Evolutionary conservation across 2,888 invertebrate species (phyloP).

Genomic region (Drosophila rubida): DNA sequence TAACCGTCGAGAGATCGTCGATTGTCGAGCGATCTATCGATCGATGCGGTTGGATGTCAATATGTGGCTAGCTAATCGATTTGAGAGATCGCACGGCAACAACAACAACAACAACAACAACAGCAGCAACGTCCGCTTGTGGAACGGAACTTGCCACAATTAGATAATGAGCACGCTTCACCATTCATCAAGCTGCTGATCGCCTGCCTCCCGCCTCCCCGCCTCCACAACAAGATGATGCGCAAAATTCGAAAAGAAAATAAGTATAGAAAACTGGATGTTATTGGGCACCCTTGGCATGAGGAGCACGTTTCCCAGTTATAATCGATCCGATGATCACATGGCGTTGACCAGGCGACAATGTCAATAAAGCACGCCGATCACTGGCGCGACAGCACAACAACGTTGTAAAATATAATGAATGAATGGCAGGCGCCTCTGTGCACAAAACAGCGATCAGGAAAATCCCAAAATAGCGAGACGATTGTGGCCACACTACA

Average conservation of each 20-base stretch:
- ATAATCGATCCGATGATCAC: conserved; percentile 33
- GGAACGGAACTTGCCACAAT: conserved; percentile 64
- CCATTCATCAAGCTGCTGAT: conserved; percentile 6
- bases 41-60: too few species aligned
- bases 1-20: background rate
- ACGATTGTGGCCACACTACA: too few species aligned
- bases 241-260: conserved; percentile 8
- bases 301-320: conserved; percentile 35
- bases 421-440: background rate
- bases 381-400: background rate
- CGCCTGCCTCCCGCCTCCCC: background rate
- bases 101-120: background rate
- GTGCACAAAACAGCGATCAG: background rate
- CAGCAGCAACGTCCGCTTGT: conserved; percentile 30
- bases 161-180: conserved; percentile 70
- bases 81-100: conserved; percentile 11
- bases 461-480: background rate
- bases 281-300: conserved; percentile 26
- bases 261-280: conserved; percentile 4
- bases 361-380: background rate
- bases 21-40: conserved; percentile 2
- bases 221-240: conserved; percentile 11
- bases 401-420: conserved; percentile 1
- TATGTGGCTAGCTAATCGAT: conserved; percentile 15
- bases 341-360: conserved; percentile 5